Percentiles rank a stretch among this genome's conserved stretches.
Evolutionary conservation across 2,113 vertebrate genomes (phyloP).

Genomic region (Tamias sibiricus): DNA sequence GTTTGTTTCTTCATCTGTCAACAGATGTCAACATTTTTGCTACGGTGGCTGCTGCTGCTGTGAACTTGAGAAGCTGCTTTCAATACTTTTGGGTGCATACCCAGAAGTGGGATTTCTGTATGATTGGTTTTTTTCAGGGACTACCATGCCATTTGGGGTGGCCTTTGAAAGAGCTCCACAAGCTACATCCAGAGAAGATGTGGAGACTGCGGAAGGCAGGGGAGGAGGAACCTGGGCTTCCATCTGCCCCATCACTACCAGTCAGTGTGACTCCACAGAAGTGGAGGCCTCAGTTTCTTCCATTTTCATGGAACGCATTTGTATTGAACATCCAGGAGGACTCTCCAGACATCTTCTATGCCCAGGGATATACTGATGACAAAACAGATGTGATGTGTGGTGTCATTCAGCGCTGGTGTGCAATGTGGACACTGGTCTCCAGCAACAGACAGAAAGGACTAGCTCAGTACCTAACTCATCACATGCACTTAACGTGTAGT

Average conservation of each 20-base stretch:
- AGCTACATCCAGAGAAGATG: background rate
- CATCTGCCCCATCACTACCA: accelerated
- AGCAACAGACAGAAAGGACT: background rate
- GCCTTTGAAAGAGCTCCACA: background rate
- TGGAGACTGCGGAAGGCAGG: background rate
- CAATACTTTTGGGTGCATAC: accelerated
- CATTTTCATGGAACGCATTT: background rate
- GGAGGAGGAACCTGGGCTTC: background rate
- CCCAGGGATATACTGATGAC: background rate
- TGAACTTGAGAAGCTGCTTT: background rate
- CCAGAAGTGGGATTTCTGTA: background rate
- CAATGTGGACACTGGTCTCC: background rate
- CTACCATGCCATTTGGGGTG: accelerated
- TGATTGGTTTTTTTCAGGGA: background rate
- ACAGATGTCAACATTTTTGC: background rate
- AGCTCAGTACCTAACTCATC: background rate
- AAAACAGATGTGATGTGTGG: accelerated
- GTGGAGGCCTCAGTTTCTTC: background rate
- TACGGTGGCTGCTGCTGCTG: background rate
- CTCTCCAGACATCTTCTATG: background rate
- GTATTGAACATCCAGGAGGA: background rate
- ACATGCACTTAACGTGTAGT: background rate
- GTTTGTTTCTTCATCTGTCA: background rate
- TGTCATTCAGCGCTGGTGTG: background rate
- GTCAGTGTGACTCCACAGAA: accelerated